These are phyloP conservation scores for Cyphomyrmex costatus DNA, from an alignment of 1,140 invertebrate species.

Conservation along the genomic window DNA sequence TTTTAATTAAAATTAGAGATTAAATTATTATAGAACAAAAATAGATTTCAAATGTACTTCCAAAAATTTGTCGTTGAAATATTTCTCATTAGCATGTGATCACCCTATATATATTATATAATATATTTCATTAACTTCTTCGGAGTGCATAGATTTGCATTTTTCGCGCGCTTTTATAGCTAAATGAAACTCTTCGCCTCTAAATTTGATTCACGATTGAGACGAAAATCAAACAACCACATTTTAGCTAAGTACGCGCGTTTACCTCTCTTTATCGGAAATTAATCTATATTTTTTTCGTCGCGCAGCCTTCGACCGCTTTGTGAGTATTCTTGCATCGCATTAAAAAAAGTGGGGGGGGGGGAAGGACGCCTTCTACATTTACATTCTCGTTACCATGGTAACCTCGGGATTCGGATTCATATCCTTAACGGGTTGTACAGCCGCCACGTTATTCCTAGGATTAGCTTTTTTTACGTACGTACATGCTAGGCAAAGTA, in stretches of 20 bases:
- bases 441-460: constrained; percentile 46
- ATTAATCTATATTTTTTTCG: constrained; percentile 43
- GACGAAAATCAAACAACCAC: neutral
- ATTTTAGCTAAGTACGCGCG: constrained; percentile 1
- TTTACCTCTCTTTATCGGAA: neutral
- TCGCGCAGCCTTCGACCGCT: constrained; percentile 51
- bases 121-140: constrained; percentile 52
- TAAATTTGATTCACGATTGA: constrained; percentile 27
- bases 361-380: constrained; percentile 53
- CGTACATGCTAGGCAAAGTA: constrained; percentile 66
- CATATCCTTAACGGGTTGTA: constrained; percentile 52
- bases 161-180: constrained; percentile 9
- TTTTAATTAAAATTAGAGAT: neutral
- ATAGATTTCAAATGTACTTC: neutral
- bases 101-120: constrained; percentile 23
- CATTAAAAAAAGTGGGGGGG: constrained; percentile 1
- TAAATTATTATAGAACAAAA: neutral
- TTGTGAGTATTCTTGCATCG: constrained; percentile 59
- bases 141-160: constrained; percentile 21
- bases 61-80: neutral
- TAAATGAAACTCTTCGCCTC: constrained; percentile 18
- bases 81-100: neutral
- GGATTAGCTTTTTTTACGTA: constrained; percentile 50
- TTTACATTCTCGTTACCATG: constrained; percentile 75
- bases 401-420: constrained; percentile 74